Evolutionary conservation across 2,797 vertebrate genomes (phyloP), one percentile per base, ranked within the genome.

Genomic region (Nothura maculosa): DNA sequence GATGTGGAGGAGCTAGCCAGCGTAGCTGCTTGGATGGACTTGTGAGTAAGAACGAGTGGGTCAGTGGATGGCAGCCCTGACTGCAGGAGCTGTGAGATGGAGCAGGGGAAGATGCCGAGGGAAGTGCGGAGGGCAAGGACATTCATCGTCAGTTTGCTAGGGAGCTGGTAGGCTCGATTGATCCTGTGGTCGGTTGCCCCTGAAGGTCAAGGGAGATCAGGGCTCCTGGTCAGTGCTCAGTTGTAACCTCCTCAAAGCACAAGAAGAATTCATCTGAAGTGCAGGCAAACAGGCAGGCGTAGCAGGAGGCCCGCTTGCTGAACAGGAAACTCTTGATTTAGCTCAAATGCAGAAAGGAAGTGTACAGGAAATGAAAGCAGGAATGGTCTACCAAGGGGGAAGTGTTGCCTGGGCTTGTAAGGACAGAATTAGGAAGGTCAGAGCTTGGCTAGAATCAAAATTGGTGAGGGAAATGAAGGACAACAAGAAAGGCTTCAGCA

Each of bases 71-170:
- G 25, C 36, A 94, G 36, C 69, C 66, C 64, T 89, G 69, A 82
- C 87, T 75, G 48, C 87, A 89, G 93, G 80, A 92, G 73, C 93
- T 89, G 82, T 93, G 85, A 87, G 52, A 74, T 83, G 40, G 43
- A 85, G 61, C 21, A 70, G 34, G 83, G 81, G 75, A 63, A 68
- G 10, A 36, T 94, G 34, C 43, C 52, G 63, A 91, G 76, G 47
- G 63, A 89, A 84, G 28, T 4, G 1, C 75, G 60, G 34, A 69
- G 83, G 19, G 40, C 74, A 76, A 84, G 63, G 47, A 76, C 83
- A 55, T 21, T 69, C 64, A 57, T 48, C 34, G 79, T 92, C 67
- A 69, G 30, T 24, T 67, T 67, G 43, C 27, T 67, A 48, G 43
- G 24, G 43, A 27, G n/a, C 58, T 64, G 28, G 60, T 69, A 69